Percentiles rank a stretch among this genome's conserved stretches.
Evolutionary conservation across 2,797 vertebrate genomes (phyloP).

Genomic region (Premnoplex brunnescens): DNA sequence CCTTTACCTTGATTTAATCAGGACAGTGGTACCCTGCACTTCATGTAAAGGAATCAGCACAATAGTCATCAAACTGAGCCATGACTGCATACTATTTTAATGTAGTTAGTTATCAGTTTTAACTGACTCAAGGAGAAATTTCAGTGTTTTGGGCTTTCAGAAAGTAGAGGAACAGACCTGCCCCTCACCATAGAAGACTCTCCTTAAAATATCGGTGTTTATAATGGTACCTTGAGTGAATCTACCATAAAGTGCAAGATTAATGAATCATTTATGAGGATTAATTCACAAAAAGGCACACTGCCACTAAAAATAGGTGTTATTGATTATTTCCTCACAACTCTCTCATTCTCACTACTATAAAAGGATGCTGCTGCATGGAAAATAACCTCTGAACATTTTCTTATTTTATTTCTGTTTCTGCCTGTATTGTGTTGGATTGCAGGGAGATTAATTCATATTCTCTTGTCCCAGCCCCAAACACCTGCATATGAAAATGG

Average conservation of each 20-base stretch:
- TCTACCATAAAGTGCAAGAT: not conserved
- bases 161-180: not conserved
- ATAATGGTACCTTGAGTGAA: not conserved
- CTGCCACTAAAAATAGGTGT: not conserved
- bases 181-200: not conserved
- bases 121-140: not conserved
- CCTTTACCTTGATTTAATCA: not conserved
- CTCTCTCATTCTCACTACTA: not conserved
- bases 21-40: not conserved
- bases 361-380: not conserved
- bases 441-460: not conserved
- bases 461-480: not conserved
- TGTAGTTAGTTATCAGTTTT: not conserved
- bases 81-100: not conserved
- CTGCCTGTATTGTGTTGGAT: not conserved
- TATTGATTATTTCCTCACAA: slow-evolving; percentile 8
- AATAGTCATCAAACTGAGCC: not conserved
- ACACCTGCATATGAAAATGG: not conserved
- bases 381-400: not conserved
- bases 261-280: not conserved
- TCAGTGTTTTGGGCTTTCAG: not conserved
- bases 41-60: not conserved
- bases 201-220: not conserved
- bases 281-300: not conserved
- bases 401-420: not conserved